These are phyloP conservation scores for Opisthocomus hoazin DNA, from an alignment of 2,113 vertebrate species.

Conservation along the genomic window DNA sequence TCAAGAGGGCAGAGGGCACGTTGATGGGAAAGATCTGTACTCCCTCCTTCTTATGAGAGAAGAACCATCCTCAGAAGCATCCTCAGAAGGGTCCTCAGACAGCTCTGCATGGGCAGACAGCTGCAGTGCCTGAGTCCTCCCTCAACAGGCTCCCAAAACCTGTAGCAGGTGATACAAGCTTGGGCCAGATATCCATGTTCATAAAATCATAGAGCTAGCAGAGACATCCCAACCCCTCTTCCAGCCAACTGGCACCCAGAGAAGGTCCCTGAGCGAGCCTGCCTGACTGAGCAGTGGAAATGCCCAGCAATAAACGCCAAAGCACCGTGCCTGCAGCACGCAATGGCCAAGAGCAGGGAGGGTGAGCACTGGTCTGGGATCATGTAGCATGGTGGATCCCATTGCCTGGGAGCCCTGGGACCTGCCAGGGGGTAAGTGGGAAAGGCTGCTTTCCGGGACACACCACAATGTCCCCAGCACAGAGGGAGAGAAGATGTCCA, in stretches of 20 bases:
- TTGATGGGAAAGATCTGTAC: not conserved
- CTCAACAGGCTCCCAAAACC: not conserved
- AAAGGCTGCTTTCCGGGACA: not conserved
- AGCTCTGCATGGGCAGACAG: not conserved
- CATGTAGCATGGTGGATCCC: not conserved
- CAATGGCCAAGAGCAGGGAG: not conserved
- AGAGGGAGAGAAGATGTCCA: no score
- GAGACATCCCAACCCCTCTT: not conserved
- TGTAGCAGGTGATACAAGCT: not conserved
- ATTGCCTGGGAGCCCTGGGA: not conserved
- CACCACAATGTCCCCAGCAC: not conserved
- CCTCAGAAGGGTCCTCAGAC: not conserved
- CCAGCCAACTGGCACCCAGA: not conserved
- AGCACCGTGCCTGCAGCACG: not conserved
- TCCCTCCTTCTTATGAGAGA: not conserved
- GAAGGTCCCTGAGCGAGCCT: not conserved
- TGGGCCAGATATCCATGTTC: not conserved
- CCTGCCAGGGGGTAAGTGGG: not conserved
- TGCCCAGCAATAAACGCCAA: fast-evolving
- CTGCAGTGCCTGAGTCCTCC: not conserved
- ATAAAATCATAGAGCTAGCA: not conserved
- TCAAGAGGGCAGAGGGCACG: not conserved
- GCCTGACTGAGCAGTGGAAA: no score
- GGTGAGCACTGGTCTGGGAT: not conserved
- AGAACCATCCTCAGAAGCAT: not conserved